These are phyloP conservation scores for Fragum fragum DNA, from an alignment of 2,888 invertebrate species.

Conservation along the genomic window DNA sequence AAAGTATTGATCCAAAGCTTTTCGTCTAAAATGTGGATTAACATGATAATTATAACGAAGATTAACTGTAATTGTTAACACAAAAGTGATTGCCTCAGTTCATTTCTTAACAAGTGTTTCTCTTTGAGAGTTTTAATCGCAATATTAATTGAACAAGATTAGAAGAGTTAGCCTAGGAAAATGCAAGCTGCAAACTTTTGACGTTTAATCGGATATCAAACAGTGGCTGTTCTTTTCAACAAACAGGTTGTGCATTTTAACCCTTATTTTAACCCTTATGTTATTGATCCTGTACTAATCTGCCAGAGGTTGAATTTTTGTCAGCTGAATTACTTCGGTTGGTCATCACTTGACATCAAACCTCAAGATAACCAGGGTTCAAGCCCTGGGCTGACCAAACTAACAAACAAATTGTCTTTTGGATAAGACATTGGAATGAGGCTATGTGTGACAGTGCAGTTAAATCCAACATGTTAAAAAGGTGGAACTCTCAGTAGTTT, in stretches of 20 bases:
- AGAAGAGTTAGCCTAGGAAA: not conserved
- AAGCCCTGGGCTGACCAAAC: too few species aligned
- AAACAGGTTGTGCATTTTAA: not conserved
- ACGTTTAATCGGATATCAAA: not conserved
- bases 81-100: conserved; percentile 3
- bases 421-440: too few species aligned
- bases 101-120: conserved; percentile 1
- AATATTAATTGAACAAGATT: conserved; percentile 1
- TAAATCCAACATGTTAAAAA: too few species aligned
- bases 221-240: not conserved
- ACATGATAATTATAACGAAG: not conserved
- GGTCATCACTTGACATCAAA: too few species aligned
- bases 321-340: too few species aligned
- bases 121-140: not conserved
- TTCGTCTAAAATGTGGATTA: not conserved
- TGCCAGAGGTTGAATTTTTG: too few species aligned
- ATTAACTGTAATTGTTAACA: not conserved
- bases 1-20: not conserved
- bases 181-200: not conserved
- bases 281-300: too few species aligned
- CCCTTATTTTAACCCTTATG: too few species aligned
- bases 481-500: too few species aligned
- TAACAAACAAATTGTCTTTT: too few species aligned
- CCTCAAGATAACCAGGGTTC: too few species aligned
- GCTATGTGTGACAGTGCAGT: too few species aligned